A percentile compares a stretch with the other conserved stretches of the same genome.
Conservation (phyloP, 2,113 vertebrate species). For the Artemisiospiza belli region DNA sequence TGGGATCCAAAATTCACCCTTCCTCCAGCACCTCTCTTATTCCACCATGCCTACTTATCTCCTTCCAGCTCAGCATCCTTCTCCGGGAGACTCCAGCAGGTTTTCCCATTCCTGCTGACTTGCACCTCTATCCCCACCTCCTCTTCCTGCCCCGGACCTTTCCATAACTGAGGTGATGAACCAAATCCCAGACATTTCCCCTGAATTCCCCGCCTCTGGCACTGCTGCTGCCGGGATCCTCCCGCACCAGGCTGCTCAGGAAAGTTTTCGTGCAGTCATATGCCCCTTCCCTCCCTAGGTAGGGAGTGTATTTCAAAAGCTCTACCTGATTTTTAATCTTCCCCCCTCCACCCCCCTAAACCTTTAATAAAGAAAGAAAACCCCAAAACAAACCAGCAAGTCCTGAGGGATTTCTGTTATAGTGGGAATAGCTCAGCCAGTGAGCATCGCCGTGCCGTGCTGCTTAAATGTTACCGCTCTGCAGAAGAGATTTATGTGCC, state of each 20-base stretch:
- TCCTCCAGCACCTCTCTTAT: background rate
- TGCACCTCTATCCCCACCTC: background rate
- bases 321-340: background rate
- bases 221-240: background rate
- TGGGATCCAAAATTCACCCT: background rate
- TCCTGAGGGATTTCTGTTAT: background rate
- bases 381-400: background rate
- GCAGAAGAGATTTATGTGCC: background rate
- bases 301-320: background rate
- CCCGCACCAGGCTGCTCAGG: background rate
- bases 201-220: background rate
- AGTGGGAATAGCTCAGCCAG: background rate
- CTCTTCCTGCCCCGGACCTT: background rate
- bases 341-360: background rate
- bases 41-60: background rate
- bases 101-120: background rate
- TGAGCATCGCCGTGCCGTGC: background rate
- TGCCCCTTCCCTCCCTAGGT: background rate
- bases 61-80: background rate
- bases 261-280: constrained; percentile 66
- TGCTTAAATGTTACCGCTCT: background rate
- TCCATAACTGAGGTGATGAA: background rate
- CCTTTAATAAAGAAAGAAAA: too few relatives aligned
- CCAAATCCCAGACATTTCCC: background rate
- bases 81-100: background rate